These are phyloP conservation scores for Prinia subflava DNA, from an alignment of 2,113 vertebrate species.

Conservation along the genomic window DNA sequence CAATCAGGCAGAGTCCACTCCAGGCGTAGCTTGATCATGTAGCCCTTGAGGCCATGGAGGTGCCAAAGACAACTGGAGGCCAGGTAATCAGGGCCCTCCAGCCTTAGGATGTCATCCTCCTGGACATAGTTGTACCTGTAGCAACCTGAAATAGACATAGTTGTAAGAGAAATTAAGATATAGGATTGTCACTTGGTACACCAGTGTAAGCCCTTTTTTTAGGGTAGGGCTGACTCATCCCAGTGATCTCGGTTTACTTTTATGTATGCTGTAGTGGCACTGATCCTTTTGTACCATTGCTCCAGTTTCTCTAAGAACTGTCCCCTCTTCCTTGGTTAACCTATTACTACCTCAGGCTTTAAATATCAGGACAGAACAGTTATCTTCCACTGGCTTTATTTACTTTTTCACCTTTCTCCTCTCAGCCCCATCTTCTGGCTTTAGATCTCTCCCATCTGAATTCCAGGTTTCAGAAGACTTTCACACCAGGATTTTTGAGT, in stretches of 20 bases:
- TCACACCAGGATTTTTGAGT: background rate
- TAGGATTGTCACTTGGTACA: background rate
- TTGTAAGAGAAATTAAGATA: background rate
- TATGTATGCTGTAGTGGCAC: background rate
- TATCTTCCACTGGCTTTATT: background rate
- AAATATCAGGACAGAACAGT: background rate
- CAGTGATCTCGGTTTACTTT: background rate
- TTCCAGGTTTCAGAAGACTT: background rate
- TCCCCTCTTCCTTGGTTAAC: background rate
- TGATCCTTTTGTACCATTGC: background rate
- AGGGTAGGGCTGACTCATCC: background rate
- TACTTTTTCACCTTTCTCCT: background rate
- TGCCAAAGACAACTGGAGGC: slow-evolving; percentile 89
- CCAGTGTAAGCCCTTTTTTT: background rate
- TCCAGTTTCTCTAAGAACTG: background rate
- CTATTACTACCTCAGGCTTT: background rate
- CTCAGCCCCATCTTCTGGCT: background rate
- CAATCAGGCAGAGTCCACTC: slow-evolving; percentile 87
- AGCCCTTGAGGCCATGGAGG: slow-evolving; percentile 76
- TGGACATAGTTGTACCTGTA: slow-evolving; percentile 82
- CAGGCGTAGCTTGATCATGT: slow-evolving; percentile 84
- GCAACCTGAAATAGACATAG: slow-evolving; percentile 74
- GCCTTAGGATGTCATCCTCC: slow-evolving; percentile 53
- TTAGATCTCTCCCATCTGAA: background rate
- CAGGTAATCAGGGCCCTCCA: slow-evolving; percentile 81